These are phyloP conservation scores for Laspeyria flexula DNA, from an alignment of 2,888 invertebrate species.

Conservation along the genomic window DNA sequence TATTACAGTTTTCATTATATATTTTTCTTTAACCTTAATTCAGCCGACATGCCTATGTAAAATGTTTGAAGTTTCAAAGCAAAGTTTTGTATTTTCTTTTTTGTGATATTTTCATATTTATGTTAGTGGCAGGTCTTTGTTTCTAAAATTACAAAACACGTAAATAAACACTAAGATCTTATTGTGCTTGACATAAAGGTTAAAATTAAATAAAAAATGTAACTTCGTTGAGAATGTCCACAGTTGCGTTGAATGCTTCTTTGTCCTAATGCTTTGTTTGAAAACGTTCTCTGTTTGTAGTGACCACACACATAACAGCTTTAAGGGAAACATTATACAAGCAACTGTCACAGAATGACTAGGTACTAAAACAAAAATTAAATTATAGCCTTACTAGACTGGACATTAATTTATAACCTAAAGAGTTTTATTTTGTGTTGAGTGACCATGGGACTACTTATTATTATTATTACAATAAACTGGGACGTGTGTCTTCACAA, in stretches of 20 bases:
- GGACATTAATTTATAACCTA: too few relatives aligned
- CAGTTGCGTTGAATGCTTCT: slow-evolving; percentile 26
- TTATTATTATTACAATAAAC: too few relatives aligned
- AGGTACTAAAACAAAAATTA: too few relatives aligned
- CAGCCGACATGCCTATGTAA: not conserved
- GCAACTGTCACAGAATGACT: slow-evolving; percentile 3
- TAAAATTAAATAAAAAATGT: slow-evolving; percentile 25
- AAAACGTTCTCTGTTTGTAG: slow-evolving; percentile 10
- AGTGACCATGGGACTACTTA: too few relatives aligned
- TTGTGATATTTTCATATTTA: slow-evolving; percentile 12
- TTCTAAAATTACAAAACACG: not conserved
- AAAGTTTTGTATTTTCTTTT: slow-evolving; percentile 1
- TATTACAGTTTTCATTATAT: too few relatives aligned
- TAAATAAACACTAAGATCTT: slow-evolving; percentile 14
- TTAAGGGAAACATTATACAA: slow-evolving; percentile 8
- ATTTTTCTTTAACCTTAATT: not conserved
- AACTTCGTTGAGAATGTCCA: slow-evolving; percentile 5
- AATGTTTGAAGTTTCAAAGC: not conserved
- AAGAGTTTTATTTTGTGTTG: too few relatives aligned
- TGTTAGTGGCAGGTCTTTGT: slow-evolving; percentile 18
- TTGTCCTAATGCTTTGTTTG: slow-evolving; percentile 28
- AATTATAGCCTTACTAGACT: too few relatives aligned
- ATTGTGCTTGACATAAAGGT: slow-evolving; percentile 19
- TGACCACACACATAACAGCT: slow-evolving; percentile 20
- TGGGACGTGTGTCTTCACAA: too few relatives aligned